phyloP scores from a whole-genome alignment of 1,140 invertebrate species.

The Pinna nobilis region DNA sequence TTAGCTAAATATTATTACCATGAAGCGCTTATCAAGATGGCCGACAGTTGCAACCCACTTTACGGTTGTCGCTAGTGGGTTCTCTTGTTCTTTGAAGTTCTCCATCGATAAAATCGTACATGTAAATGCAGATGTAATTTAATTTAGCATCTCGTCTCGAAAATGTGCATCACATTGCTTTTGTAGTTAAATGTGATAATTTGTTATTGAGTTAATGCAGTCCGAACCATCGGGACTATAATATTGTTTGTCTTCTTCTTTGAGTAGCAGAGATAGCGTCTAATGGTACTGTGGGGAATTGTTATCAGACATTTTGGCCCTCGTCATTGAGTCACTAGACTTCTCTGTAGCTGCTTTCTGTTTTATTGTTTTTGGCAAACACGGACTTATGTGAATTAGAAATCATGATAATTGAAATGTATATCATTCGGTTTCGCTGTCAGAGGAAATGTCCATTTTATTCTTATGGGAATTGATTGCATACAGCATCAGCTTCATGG shows the following conservation, averaged over 20 bases:
- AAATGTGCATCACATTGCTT: conserved; percentile 18
- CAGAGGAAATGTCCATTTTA: no score
- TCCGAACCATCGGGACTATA: neutral
- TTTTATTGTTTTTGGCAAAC: no score
- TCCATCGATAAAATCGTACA: conserved; percentile 19
- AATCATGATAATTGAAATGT: no score
- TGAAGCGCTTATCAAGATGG: conserved; percentile 25
- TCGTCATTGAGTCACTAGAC: no score
- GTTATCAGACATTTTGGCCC: no score
- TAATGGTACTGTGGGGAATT: no score
- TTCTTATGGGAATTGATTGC: no score
- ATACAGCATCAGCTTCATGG: no score
- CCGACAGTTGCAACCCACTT: conserved; percentile 11
- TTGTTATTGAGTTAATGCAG: conserved; percentile 24
- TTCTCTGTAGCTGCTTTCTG: no score
- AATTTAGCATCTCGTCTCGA: conserved; percentile 25
- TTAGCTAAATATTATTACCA: conserved; percentile 17
- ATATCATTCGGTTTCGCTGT: no score
- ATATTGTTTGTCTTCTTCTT: conserved; percentile 20
- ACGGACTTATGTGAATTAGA: no score
- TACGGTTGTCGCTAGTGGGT: conserved; percentile 16
- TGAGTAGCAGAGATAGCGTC: no score
- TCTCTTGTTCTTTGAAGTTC: conserved; percentile 13
- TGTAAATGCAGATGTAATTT: conserved; percentile 26
- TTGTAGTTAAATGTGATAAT: conserved; percentile 17